These are phyloP conservation scores for Piscicola geometra DNA, from an alignment of 2,888 invertebrate genomes.

Conservation along the genomic window DNA sequence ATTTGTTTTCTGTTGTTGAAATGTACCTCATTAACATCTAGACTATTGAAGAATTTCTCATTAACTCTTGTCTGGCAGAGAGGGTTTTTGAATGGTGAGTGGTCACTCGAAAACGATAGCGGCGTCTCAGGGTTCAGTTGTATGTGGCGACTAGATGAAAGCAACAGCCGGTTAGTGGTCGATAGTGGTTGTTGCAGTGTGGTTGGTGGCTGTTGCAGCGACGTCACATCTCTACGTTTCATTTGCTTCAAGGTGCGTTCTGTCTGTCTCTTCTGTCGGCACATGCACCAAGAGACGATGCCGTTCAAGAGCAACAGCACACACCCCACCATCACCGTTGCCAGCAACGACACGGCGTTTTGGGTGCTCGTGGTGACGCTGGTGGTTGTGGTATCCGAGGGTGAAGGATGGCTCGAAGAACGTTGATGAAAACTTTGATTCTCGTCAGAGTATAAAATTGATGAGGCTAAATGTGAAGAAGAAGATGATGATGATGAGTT, in stretches of 20 bases:
- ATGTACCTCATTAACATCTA: too few species aligned
- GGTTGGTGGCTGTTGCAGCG: not conserved
- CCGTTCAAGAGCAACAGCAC: slow-evolving; percentile 84
- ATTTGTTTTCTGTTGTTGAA: too few species aligned
- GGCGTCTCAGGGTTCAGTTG: too few species aligned
- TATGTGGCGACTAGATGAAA: not conserved
- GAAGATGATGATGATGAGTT: slow-evolving; percentile 1
- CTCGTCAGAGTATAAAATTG: not conserved
- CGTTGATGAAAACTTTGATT: not conserved
- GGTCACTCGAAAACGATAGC: too few species aligned
- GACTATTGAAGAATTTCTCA: too few species aligned
- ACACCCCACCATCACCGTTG: slow-evolving; percentile 82
- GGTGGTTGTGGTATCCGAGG: not conserved
- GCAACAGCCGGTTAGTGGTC: not conserved
- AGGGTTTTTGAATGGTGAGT: too few species aligned
- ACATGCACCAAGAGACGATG: slow-evolving; percentile 86
- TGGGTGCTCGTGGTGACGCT: not conserved
- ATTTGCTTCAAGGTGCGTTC: slow-evolving; percentile 19
- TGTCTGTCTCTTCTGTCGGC: slow-evolving; percentile 66
- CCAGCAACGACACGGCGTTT: slow-evolving; percentile 46
- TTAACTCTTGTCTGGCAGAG: too few species aligned
- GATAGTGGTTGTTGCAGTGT: not conserved
- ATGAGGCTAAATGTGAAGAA: not conserved
- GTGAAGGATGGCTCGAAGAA: not conserved
- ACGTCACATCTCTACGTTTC: not conserved